Evolutionary conservation across 2,888 invertebrate species (phyloP).

Genomic region (Cartodere bifasciata): DNA sequence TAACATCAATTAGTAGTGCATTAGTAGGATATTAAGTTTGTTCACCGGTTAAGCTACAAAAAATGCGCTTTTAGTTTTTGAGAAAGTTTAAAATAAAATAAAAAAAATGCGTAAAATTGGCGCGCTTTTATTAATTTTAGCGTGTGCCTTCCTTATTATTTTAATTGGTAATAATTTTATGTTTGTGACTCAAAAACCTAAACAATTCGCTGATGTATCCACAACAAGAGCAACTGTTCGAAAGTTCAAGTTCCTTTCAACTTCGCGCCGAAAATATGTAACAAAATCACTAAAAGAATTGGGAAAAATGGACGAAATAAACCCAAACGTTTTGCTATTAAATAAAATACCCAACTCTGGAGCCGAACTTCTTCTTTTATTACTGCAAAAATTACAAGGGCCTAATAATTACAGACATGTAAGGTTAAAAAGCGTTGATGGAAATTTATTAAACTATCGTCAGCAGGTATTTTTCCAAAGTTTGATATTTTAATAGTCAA

Average conservation of each 20-base stretch:
- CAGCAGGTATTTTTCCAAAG: conserved; percentile 30
- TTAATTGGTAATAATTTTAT: not conserved
- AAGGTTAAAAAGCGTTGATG: conserved; percentile 32
- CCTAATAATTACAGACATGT: conserved; percentile 45
- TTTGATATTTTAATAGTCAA: conserved; percentile 2
- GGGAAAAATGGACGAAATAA: conserved; percentile 36
- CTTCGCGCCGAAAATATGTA: too few species aligned
- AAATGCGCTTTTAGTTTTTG: too few species aligned
- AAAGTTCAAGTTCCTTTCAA: too few species aligned
- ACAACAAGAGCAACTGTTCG: too few species aligned
- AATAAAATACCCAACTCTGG: conserved; percentile 48
- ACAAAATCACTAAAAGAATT: conserved; percentile 41
- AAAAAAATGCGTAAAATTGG: too few species aligned
- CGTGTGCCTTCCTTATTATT: too few species aligned
- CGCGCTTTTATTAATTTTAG: too few species aligned
- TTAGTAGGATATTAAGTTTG: too few species aligned
- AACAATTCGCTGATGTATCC: not conserved
- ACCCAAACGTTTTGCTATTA: conserved; percentile 42
- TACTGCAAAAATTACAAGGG: conserved; percentile 46
- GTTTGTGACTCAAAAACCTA: not conserved
- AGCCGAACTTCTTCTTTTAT: conserved; percentile 43
- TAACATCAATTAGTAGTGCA: too few species aligned
- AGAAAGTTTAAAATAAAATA: too few species aligned
- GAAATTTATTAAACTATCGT: conserved; percentile 25
- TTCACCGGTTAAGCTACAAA: too few species aligned